These are phyloP conservation scores for Eueides isabella DNA, from an alignment of 1,140 invertebrate species.

Conservation along the genomic window DNA sequence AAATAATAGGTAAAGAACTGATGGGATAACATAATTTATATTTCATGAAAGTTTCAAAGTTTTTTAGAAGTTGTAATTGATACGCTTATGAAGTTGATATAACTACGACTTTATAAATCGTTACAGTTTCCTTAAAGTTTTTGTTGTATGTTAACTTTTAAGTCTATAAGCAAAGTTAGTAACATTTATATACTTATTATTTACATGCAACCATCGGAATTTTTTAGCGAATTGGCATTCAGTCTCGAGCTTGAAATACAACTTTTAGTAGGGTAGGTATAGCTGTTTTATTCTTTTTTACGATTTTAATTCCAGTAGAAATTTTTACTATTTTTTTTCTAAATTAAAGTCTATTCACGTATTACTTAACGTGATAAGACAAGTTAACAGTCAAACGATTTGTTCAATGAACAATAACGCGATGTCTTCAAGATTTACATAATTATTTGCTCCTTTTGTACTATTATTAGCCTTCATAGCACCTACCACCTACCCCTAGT, in stretches of 20 bases:
- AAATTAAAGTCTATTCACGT: no score
- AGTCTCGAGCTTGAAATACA: no score
- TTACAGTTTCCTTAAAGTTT: neutral
- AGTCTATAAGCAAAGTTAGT: neutral
- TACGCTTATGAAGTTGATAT: neutral
- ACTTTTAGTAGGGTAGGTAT: no score
- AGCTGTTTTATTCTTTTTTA: no score
- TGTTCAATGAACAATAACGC: conserved; percentile 19
- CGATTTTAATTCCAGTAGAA: no score
- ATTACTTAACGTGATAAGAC: conserved; percentile 15
- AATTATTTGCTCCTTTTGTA: conserved; percentile 27
- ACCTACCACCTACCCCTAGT: no score
- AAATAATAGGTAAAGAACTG: neutral
- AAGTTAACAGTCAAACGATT: conserved; percentile 26
- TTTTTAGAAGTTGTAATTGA: neutral
- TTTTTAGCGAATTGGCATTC: no score
- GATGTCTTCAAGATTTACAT: conserved; percentile 37
- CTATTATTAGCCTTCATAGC: neutral
- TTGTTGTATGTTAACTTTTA: neutral
- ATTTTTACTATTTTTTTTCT: no score
- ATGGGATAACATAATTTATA: neutral
- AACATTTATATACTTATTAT: no score
- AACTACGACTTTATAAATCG: neutral
- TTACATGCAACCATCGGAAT: no score
- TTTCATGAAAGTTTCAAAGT: neutral